phyloP scores from a whole-genome alignment of 2,888 invertebrate species.

The Arge pagana region DNA sequence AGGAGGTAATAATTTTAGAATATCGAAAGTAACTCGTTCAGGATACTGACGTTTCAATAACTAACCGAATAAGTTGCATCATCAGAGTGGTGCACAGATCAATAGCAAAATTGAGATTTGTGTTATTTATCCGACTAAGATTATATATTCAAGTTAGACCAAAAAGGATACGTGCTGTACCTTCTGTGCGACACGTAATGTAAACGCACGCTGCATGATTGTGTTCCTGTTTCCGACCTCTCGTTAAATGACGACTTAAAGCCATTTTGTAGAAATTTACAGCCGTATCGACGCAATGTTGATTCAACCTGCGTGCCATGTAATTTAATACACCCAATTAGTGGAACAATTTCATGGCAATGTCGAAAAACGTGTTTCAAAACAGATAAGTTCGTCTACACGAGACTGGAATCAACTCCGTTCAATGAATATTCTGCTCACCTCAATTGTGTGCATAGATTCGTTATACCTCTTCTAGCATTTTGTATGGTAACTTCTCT shows the following conservation, averaged over 20 bases:
- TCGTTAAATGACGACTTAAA: conserved; percentile 78
- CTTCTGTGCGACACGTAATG: conserved; percentile 93
- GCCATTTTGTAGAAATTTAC: conserved; percentile 95
- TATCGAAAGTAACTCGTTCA: too few species aligned
- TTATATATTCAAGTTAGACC: conserved; percentile 6
- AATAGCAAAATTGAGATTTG: too few species aligned
- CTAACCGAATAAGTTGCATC: not conserved
- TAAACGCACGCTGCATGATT: conserved; percentile 98
- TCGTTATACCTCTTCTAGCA: conserved; percentile 83
- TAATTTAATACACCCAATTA: conserved; percentile 18
- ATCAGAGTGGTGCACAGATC: not conserved
- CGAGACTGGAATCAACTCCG: too few species aligned
- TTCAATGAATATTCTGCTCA: conserved; percentile 40
- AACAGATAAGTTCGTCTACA: too few species aligned
- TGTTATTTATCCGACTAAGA: too few species aligned
- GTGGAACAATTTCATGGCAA: not conserved
- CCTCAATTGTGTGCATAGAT: conserved; percentile 82
- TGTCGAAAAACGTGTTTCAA: not conserved
- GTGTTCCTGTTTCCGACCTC: conserved; percentile 87
- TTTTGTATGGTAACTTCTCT: conserved; percentile 89
- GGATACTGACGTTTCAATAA: not conserved
- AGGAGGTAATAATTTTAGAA: too few species aligned
- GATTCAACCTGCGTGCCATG: conserved; percentile 71
- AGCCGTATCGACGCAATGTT: conserved; percentile 91
- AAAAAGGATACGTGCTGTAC: conserved; percentile 86